These are phyloP conservation scores for Chauna torquata DNA, from an alignment of 2,113 vertebrate species.

Conservation along the genomic window DNA sequence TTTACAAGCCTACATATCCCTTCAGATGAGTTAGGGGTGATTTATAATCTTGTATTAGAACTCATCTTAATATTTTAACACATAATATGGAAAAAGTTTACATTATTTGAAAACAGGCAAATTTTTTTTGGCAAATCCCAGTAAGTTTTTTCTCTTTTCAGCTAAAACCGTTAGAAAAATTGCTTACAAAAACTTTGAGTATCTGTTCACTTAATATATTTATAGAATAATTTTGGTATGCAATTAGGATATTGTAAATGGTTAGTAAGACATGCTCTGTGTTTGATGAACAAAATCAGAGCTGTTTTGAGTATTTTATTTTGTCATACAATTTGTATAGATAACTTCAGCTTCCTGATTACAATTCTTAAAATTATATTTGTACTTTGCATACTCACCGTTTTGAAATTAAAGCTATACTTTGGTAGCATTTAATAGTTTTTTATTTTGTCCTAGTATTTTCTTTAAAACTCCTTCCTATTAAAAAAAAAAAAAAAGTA, in stretches of 20 bases:
- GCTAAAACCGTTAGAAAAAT: rapidly evolving
- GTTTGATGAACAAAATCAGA: neutral
- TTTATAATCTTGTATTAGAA: neutral
- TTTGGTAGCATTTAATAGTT: neutral
- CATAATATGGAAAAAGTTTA: neutral
- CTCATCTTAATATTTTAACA: neutral
- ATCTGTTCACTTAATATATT: neutral
- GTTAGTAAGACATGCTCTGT: neutral
- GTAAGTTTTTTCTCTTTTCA: neutral
- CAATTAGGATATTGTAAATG: neutral
- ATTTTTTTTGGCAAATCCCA: neutral
- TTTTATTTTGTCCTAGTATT: neutral
- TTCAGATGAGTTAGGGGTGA: neutral
- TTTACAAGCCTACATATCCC: neutral
- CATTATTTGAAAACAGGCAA: neutral
- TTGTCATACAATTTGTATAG: neutral
- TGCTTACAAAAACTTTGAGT: neutral
- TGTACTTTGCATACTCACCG: neutral
- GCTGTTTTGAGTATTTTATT: neutral
- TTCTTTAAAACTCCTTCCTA: neutral
- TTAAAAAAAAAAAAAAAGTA: neutral
- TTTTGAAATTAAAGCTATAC: neutral
- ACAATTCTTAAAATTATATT: neutral
- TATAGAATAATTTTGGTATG: neutral
- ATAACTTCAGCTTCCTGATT: neutral